Base-by-base conservation (phyloP, 2,888 invertebrate genomes). In the Drosophila buzzatii region DNA sequence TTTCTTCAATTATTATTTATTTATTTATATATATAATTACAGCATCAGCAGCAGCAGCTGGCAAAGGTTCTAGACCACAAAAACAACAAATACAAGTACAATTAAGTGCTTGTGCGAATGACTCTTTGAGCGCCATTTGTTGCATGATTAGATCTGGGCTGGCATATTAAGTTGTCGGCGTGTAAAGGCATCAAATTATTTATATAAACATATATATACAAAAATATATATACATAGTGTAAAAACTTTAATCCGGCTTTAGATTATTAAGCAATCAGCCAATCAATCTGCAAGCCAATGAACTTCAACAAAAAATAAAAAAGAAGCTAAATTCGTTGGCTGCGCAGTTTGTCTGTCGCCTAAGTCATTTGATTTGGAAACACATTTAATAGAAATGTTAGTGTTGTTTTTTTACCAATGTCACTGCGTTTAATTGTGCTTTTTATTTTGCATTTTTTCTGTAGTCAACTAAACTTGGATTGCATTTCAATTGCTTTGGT, bases 191-290 rank as follows among this genome's bases (percentile, higher is more conserved):
- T 73, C 58, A 73, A 79, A 81, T 79, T 77, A 72, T 58, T 9
- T 39, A 45, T 35, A 35, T 45, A 4, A 7, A 31, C 18, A 53
- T 27, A 31, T 20, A 14, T 31, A 10, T 10, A 39, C 27, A 27
- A 27, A 27, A 27, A 23, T 27, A 27, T 27, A 31, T 44, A 33
- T 31, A 42, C 5, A 2, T 44, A 35, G 44, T 69, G n/a, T 69
- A 52, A 52, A 49, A 45, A 67, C 45, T 47, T 70, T 89, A 82
- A 74, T 70, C 65, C 70, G 77, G 56, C 37, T 49, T 70, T 39
- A 72, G 90, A 90, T 86, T 90, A 87, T 89, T 86, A 86, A 76
- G 90, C 89, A 81, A 86, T 86, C 86, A 81, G 79, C 62, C 89
- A 88, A 90, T 84, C 88, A 79, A 86, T 90, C 89, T 81, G 68